These are phyloP conservation scores for Acyrthosiphon pisum DNA, from an alignment of 1,140 invertebrate genomes.

Conservation along the genomic window DNA sequence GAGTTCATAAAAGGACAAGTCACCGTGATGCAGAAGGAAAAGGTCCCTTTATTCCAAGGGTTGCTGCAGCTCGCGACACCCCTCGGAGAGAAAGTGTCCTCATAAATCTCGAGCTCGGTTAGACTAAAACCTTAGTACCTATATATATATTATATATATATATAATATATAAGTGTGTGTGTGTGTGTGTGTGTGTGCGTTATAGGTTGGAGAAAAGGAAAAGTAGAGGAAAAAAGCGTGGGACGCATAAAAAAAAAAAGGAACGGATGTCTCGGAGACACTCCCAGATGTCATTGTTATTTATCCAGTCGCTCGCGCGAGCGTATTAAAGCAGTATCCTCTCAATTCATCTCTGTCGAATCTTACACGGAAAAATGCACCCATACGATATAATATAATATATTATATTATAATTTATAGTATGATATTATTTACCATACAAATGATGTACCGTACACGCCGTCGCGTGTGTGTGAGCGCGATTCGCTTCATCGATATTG, in stretches of 20 bases:
- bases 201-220: constrained; percentile 12
- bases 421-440: background rate
- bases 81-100: constrained; percentile 54
- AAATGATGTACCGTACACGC: background rate
- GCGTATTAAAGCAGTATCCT: background rate
- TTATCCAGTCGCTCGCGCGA: background rate
- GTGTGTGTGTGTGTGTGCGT: background rate
- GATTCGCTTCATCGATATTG: background rate
- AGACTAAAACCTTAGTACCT: constrained; percentile 25
- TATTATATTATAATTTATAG: background rate
- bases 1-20: constrained; percentile 52
- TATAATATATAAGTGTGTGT: background rate
- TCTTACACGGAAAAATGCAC: background rate
- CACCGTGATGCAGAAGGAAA: constrained; percentile 26
- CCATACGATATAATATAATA: background rate
- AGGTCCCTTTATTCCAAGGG: constrained; percentile 44
- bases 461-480: background rate
- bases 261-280: constrained; percentile 53
- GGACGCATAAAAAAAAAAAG: constrained; percentile 42
- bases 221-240: constrained; percentile 48
- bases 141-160: background rate
- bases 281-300: constrained; percentile 56
- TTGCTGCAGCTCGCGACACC: constrained; percentile 20
- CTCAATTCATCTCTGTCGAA: background rate
- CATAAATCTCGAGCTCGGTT: constrained; percentile 48